Percentiles rank a stretch among this genome's conserved stretches.
Conservation (phyloP, 2,113 vertebrate species). For the Tupaia chinensis region DNA sequence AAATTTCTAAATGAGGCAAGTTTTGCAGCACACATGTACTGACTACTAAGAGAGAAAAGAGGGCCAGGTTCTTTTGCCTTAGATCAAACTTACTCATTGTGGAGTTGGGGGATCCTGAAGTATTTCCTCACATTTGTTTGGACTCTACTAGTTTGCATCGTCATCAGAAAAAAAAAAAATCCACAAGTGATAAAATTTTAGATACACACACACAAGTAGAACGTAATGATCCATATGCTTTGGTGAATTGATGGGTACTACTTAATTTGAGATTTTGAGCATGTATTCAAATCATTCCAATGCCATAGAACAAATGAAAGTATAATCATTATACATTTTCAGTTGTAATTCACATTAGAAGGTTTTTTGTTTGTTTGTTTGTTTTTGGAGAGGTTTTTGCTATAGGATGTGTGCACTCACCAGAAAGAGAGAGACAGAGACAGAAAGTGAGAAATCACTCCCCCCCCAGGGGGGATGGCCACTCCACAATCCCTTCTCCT, state of each 20-base stretch:
- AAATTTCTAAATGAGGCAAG: neutral
- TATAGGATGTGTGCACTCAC: no score
- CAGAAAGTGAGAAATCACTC: no score
- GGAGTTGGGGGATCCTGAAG: neutral
- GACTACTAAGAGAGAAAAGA: neutral
- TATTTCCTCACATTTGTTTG: neutral
- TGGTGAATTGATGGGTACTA: neutral
- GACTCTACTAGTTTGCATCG: neutral
- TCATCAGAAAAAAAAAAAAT: neutral
- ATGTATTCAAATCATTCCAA: neutral
- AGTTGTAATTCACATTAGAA: slow-evolving; percentile 41
- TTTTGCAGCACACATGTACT: neutral
- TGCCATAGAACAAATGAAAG: neutral
- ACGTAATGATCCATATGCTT: neutral
- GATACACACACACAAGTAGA: neutral
- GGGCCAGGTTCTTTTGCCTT: neutral
- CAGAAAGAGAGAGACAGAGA: no score
- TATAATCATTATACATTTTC: slow-evolving; percentile 31
- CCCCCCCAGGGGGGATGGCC: no score
- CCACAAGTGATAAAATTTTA: neutral
- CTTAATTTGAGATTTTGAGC: slow-evolving; percentile 44
- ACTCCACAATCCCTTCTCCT: no score
- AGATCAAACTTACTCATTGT: neutral
- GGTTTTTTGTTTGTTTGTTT: neutral
- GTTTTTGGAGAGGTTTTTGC: no score